Base-by-base conservation (phyloP, 1,140 invertebrate genomes). In the Lysiphlebus fabarum region DNA sequence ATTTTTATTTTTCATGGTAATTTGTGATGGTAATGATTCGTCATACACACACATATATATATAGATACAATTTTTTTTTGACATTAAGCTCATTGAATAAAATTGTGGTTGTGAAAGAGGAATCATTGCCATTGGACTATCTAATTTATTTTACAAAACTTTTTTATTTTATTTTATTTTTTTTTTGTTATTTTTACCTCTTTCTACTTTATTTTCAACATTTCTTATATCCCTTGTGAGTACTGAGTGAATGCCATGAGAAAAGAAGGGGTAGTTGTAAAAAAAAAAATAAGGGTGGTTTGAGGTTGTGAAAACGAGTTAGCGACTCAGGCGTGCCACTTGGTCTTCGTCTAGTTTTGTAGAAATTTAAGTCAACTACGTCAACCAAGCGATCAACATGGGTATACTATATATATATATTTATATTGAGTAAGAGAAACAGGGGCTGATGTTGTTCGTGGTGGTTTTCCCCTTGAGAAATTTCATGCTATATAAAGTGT, bases 231-330 rank as follows among this genome's bases (percentile, higher is more conserved):
- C 49, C 33, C 43, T 9, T 5, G 43, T 14, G 44, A 17, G 48
- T 43, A 56, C 54, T 38, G 54, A n/a, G 9, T 45, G 54, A 26
- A 10, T 11, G 36, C 8, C 9, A 36, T 40, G 56, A 49, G 14
- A 48, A 37, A 36, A 47, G 36, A 37, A 37, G 33, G 45, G 45
- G 36, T 40, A 58, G 49, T 51, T 37, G 47, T 14, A 34, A 56
- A 45, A 10, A 54, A 17, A 12, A 26, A n/a, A 11, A n/a, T n/a
- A n/a, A 14, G 54, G 47, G 38, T 33, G 53, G 53, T 6, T 10
- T 9, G 56, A 17, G 41, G 47, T 7, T 50, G 56, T 47, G 50
- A 50, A 58, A 58, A 50, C 56, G 56, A 58, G 56, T 58, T 58
- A 49, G 45, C 26, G 33, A 55, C 41, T 58, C 56, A 50, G 37